Base-by-base conservation (phyloP, 2,888 invertebrate species). In the Nebria brevicollis region DNA sequence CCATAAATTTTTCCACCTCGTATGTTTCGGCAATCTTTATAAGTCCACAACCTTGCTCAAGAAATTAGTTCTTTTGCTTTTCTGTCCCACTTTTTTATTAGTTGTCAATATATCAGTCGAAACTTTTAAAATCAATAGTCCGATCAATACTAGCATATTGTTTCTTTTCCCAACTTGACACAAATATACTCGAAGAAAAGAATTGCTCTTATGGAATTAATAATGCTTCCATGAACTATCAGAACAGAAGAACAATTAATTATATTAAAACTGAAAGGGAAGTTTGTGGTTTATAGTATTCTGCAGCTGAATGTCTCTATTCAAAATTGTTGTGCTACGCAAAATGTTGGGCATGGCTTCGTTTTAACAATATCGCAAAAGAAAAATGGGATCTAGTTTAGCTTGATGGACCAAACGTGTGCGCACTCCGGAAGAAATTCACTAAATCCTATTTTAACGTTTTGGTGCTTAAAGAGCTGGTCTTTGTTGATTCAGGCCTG, bases 1-100 rank as follows among this genome's bases (percentile, higher is more conserved):
- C 79, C 74, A 81, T 81, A 81, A 76, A 81, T 81, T 81, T 76
- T 80, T 80, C 80, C 80, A 80, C 70, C 43, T 80, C 80, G 80
- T 75, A 66, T 79, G 79, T 79, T 79, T 66, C 66, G 80, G 75
- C 75, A 80, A 80, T 80, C 80, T 75, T 64, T 66, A 65, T 77
- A 65, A 34, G 66, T 72, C 66, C 20, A 11, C 26, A 34, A 34
- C 34, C n/a, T 15, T 11, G 43, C 66, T 11, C 70, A 11, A 73
- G 73, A 74, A 79, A 79, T 79, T 79, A 74, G 74, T 74, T 79
- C 70, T 26, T 41, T 72, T 72, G 2, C 20, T 72, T 25, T 72
- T 15, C 4, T 72, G 1, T 25, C 7, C 8, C 54, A 54, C 8
- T 54, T 54, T 54, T 54, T 54, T 54, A 54, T 54, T 54, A 54